phyloP scores from a whole-genome alignment of 2,113 vertebrate species.

The Choloepus hoffmanni region DNA sequence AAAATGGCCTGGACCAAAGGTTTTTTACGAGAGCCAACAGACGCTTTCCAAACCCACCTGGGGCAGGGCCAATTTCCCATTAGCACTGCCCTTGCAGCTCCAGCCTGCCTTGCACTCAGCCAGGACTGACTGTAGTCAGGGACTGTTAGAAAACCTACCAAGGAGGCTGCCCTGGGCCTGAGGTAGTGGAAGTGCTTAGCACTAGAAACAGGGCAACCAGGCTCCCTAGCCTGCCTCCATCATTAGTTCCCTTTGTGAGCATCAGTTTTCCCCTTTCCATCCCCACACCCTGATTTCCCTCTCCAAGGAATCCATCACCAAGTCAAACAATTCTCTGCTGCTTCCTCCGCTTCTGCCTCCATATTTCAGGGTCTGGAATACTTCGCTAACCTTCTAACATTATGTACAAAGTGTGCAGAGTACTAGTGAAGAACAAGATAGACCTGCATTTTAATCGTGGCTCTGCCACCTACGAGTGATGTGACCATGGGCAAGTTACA shows the following conservation, averaged over 20 bases:
- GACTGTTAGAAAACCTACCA: background rate
- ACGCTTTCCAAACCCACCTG: slow-evolving; percentile 63
- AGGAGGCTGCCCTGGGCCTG: background rate
- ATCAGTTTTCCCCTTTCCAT: background rate
- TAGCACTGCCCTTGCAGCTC: slow-evolving; percentile 49
- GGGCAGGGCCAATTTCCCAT: slow-evolving; percentile 75
- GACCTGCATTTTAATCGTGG: background rate
- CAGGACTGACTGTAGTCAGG: background rate
- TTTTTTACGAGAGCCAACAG: slow-evolving; percentile 74
- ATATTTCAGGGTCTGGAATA: background rate
- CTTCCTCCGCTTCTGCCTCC: background rate
- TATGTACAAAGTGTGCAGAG: rapidly evolving
- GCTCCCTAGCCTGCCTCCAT: background rate
- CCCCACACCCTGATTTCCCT: background rate
- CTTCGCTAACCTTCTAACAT: background rate
- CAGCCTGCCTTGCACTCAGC: background rate
- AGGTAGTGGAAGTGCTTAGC: background rate
- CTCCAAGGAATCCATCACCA: background rate
- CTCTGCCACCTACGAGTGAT: background rate
- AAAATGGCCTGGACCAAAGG: slow-evolving; percentile 71
- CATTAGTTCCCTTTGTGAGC: background rate
- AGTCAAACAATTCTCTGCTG: background rate
- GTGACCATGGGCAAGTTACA: background rate
- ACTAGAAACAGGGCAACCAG: background rate
- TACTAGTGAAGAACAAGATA: background rate